A percentile compares a stretch with the other conserved stretches of the same genome.
Evolutionary conservation across 2,888 invertebrate species (phyloP).

Genomic region (Phyto melanocephala): DNA sequence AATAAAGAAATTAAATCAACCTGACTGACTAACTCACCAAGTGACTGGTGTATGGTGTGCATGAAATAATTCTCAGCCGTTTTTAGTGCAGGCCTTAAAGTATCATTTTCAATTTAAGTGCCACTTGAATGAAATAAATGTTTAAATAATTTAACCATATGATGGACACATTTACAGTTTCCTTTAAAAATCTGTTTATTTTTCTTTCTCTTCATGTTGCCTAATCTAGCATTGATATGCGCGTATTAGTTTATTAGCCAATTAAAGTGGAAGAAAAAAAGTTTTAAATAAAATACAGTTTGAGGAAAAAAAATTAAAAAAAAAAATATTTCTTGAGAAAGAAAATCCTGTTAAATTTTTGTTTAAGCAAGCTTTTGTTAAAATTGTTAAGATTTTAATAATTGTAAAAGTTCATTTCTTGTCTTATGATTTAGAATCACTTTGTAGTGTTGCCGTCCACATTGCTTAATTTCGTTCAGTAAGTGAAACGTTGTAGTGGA

Average conservation of each 20-base stretch:
- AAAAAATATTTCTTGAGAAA: neutral
- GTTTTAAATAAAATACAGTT: neutral
- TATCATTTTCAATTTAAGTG: neutral
- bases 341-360: neutral
- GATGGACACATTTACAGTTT: conserved; percentile 57
- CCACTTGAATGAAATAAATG: conserved; percentile 16
- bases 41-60: conserved; percentile 34
- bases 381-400: neutral
- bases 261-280: neutral
- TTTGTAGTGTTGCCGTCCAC: neutral
- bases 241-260: neutral
- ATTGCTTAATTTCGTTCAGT: neutral
- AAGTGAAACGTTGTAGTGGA: neutral
- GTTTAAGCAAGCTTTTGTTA: too few relatives aligned
- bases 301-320: conserved; percentile 13
- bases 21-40: too few relatives aligned
- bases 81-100: neutral
- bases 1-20: neutral
- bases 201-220: neutral
- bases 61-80: neutral
- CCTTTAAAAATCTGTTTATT: neutral
- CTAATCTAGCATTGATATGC: conserved; percentile 9
- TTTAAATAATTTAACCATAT: conserved; percentile 46
- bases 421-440: neutral
- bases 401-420: neutral